phyloP scores from a whole-genome alignment of 2,888 invertebrate species.

The Pterostichus niger region DNA sequence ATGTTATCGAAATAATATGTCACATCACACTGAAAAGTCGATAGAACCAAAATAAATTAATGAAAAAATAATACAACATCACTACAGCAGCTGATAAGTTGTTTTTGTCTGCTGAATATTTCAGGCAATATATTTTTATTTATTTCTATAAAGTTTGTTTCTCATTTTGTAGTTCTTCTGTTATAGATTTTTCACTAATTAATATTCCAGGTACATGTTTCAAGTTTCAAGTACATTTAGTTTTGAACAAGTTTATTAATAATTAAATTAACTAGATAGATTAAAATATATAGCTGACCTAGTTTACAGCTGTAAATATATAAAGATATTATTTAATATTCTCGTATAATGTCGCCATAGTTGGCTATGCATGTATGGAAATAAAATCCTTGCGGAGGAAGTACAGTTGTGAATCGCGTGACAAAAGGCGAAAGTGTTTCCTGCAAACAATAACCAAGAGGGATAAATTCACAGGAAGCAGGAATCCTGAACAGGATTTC shows the following conservation, averaged over 20 bases:
- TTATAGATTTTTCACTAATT: constrained; percentile 37
- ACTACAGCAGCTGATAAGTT: not conserved
- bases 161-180: not conserved
- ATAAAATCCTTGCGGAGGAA: constrained; percentile 3
- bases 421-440: constrained; percentile 41
- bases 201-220: constrained; percentile 22
- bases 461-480: not conserved
- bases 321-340: constrained; percentile 19
- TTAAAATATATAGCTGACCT: not conserved
- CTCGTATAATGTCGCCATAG: not conserved
- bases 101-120: not conserved
- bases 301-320: constrained; percentile 5
- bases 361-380: not conserved
- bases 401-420: constrained; percentile 11
- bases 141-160: not conserved
- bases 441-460: constrained; percentile 26
- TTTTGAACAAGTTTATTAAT: constrained; percentile 16
- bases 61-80: not conserved
- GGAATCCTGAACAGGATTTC: constrained; percentile 4
- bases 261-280: not conserved
- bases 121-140: too few species aligned
- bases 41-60: constrained; percentile 4
- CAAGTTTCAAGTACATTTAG: constrained; percentile 26
- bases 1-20: constrained; percentile 34
- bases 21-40: constrained; percentile 3